phyloP scores from a whole-genome alignment of 2,797 vertebrate genomes.

The Sebastes hubbsi region DNA sequence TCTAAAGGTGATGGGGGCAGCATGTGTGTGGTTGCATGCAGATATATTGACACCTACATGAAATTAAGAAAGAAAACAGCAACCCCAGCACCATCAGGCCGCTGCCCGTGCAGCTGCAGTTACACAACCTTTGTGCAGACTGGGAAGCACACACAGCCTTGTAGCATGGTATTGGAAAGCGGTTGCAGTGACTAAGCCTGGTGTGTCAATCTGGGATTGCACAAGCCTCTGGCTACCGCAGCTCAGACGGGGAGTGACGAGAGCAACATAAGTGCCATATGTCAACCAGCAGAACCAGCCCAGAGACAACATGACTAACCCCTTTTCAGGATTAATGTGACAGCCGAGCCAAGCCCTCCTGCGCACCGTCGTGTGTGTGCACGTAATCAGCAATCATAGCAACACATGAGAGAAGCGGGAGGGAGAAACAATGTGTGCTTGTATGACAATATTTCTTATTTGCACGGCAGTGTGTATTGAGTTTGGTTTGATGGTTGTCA shows the following conservation, averaged over 20 bases:
- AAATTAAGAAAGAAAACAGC: slow-evolving; percentile 15
- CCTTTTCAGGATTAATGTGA: slow-evolving; percentile 17
- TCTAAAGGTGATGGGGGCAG: background rate
- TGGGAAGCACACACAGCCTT: background rate
- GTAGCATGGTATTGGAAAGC: slow-evolving; percentile 15
- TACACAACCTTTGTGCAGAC: slow-evolving; percentile 44
- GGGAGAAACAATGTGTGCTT: background rate
- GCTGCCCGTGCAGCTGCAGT: slow-evolving; percentile 28
- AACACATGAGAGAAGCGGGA: background rate
- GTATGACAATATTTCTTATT: background rate
- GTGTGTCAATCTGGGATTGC: slow-evolving; percentile 41
- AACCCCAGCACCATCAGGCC: background rate
- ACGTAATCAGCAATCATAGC: background rate
- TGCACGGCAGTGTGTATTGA: background rate
- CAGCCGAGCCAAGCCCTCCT: background rate
- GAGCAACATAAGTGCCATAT: slow-evolving; percentile 57
- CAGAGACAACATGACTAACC: slow-evolving; percentile 26
- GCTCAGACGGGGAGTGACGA: slow-evolving; percentile 38
- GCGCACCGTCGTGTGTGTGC: background rate
- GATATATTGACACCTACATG: background rate
- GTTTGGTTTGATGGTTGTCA: background rate
- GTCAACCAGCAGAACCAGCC: slow-evolving; percentile 52
- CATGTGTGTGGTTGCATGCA: background rate
- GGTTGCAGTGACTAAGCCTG: slow-evolving; percentile 44
- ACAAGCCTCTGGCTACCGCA: slow-evolving; percentile 34